These are phyloP conservation scores for Aphaenogaster ashmeadi DNA, from an alignment of 1,140 invertebrate genomes.

Conservation along the genomic window DNA sequence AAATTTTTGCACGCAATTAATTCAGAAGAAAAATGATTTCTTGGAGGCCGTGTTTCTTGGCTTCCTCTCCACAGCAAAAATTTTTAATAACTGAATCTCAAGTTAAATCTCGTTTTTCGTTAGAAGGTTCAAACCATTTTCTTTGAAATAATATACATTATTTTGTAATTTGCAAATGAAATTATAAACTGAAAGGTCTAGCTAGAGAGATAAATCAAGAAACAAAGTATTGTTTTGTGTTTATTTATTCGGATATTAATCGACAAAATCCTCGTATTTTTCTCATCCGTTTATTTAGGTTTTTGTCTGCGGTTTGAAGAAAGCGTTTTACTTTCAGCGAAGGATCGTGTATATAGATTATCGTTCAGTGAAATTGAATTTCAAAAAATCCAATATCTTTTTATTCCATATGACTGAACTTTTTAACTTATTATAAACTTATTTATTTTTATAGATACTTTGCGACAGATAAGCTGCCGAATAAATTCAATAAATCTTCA, in stretches of 20 bases:
- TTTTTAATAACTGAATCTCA: neutral
- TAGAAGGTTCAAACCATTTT: neutral
- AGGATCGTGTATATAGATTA: neutral
- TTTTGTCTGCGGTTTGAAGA: constrained; percentile 15
- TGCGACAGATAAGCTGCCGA: neutral
- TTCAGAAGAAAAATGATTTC: neutral
- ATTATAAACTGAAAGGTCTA: neutral
- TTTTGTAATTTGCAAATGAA: neutral
- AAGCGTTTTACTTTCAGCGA: neutral
- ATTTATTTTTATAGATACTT: neutral
- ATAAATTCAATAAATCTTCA: neutral
- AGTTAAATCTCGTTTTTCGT: neutral
- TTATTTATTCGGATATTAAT: neutral
- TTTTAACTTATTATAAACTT: neutral
- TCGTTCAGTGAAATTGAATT: neutral
- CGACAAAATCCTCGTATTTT: neutral
- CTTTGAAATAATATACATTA: neutral
- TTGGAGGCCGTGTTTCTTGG: neutral
- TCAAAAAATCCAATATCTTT: neutral
- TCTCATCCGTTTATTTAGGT: neutral
- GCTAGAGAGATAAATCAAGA: neutral
- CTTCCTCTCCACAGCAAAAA: neutral
- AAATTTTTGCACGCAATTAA: neutral
- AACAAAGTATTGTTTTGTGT: neutral
- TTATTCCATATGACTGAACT: neutral